Conservation (phyloP, 2,888 invertebrate genomes). For the Thecophora atra region DNA sequence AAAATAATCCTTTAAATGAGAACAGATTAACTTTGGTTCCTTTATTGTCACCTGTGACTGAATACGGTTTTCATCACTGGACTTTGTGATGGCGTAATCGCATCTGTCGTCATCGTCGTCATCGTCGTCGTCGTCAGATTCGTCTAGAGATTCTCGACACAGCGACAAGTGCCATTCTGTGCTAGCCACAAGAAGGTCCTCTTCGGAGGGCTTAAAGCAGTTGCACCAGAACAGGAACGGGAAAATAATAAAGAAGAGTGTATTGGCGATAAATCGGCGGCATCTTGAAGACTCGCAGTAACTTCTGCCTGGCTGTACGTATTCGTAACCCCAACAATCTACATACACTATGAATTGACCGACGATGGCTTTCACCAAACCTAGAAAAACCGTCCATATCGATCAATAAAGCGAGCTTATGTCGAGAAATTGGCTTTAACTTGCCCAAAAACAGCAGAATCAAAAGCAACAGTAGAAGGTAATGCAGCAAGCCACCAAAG, state of each 20-base stretch:
- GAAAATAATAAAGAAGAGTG: slow-evolving; percentile 51
- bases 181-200: slow-evolving; percentile 51
- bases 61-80: slow-evolving; percentile 6
- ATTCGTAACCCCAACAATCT: slow-evolving; percentile 50
- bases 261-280: slow-evolving; percentile 53
- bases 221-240: slow-evolving; percentile 54
- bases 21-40: not conserved
- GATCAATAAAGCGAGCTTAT: slow-evolving; percentile 43
- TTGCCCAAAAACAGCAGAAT: slow-evolving; percentile 50
- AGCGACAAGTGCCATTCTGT: slow-evolving; percentile 52
- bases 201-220: slow-evolving; percentile 52
- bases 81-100: not conserved
- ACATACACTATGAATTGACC: slow-evolving; percentile 50
- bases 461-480: slow-evolving; percentile 42
- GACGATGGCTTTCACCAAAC: slow-evolving; percentile 53
- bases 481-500: slow-evolving; percentile 37
- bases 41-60: slow-evolving; percentile 33
- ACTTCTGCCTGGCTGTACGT: slow-evolving; percentile 51
- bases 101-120: slow-evolving; percentile 1
- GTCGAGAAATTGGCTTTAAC: slow-evolving; percentile 5
- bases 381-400: slow-evolving; percentile 45
- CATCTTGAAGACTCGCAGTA: slow-evolving; percentile 47
- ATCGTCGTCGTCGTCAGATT: slow-evolving; percentile 11
- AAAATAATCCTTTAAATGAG: not conserved
- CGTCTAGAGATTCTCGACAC: slow-evolving; percentile 37